These are phyloP conservation scores for Congeria kusceri DNA, from an alignment of 2,888 invertebrate species.

Conservation along the genomic window DNA sequence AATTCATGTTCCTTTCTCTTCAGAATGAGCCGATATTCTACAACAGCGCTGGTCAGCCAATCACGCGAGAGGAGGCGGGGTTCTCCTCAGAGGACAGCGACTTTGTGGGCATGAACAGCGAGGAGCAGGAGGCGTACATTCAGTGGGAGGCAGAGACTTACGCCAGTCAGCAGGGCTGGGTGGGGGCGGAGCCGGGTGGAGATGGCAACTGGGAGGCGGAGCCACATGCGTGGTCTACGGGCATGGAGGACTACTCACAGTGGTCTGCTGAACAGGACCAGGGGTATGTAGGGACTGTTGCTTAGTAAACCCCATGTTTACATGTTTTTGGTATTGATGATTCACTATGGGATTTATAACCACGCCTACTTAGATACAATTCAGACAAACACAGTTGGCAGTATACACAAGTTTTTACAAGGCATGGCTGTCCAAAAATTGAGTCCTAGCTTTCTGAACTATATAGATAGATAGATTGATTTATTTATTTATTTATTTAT, in stretches of 20 bases:
- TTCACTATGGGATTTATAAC: too few species aligned
- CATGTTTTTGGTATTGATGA: too few species aligned
- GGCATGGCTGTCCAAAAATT: too few species aligned
- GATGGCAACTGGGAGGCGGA: slow-evolving; percentile 34
- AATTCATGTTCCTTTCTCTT: slow-evolving; percentile 9
- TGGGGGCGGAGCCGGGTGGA: slow-evolving; percentile 17
- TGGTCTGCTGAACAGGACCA: slow-evolving; percentile 58
- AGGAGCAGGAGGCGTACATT: slow-evolving; percentile 72
- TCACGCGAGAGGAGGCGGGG: slow-evolving; percentile 75
- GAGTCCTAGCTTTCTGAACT: too few species aligned
- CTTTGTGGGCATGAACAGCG: slow-evolving; percentile 68
- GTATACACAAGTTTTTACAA: too few species aligned
- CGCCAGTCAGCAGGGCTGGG: slow-evolving; percentile 22
- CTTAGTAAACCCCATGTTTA: too few species aligned
- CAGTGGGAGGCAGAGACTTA: slow-evolving; percentile 71
- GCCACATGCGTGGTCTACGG: slow-evolving; percentile 48
- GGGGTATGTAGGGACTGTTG: slow-evolving; percentile 39
- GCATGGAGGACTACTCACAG: slow-evolving; percentile 42
- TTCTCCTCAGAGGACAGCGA: slow-evolving; percentile 66
- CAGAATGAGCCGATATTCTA: slow-evolving; percentile 80
- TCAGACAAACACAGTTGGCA: too few species aligned
- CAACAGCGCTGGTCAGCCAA: slow-evolving; percentile 73
- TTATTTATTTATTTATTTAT: too few species aligned
- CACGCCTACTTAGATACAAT: too few species aligned
- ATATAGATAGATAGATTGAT: too few species aligned